Evolutionary conservation across 2,113 vertebrate genomes (phyloP), one percentile per base, ranked within the genome.

Genomic region (Tachysurus vachellii): DNA sequence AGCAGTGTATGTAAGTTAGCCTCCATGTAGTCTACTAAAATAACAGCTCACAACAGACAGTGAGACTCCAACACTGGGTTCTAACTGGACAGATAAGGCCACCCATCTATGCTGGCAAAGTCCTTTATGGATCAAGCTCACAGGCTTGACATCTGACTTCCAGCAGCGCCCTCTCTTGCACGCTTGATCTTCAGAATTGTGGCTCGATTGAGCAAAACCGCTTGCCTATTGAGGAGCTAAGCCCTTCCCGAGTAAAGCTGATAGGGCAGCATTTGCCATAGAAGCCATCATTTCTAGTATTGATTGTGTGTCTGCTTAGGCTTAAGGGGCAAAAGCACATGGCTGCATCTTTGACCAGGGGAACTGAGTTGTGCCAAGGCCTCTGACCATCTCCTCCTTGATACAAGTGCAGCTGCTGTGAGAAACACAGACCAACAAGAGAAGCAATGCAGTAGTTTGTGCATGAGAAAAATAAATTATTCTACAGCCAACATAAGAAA

Each of bases 51-150:
- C 82, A 84, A 56, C 47, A 79, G 85, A 87, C 56, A 84, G 56
- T n/a, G 50, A 57, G 44, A 80, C 82, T 84, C 42, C 57, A 82
- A 47, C 23, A 42, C 84, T 85, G 82, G 70, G 85, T 54, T 61
- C 61, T 87, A 87, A 86, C 86, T 76, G 66, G 56, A 80, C 66
- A 81, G 76, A 70, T 68, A 75, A 54, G 66, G 57, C 57, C 66
- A 66, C 80, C 84, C 80, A 83, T 66, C 57, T 31, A 76, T 54
- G 50, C 36, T 84, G 75, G 47, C 71, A 86, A 26, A 56, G 47
- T 80, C 81, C 50, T 84, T 81, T 86, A 73, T 53, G 82, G 84
- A 83, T 80, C 64, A 70, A 80, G 73, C 82, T 88, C 68, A 42
- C 23, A 53, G 75, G 62, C 66, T 59, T 50, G 44, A 85, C 70